Conservation (phyloP, 92 coral and sea anemone species). For the Heliopora coerulea region DNA sequence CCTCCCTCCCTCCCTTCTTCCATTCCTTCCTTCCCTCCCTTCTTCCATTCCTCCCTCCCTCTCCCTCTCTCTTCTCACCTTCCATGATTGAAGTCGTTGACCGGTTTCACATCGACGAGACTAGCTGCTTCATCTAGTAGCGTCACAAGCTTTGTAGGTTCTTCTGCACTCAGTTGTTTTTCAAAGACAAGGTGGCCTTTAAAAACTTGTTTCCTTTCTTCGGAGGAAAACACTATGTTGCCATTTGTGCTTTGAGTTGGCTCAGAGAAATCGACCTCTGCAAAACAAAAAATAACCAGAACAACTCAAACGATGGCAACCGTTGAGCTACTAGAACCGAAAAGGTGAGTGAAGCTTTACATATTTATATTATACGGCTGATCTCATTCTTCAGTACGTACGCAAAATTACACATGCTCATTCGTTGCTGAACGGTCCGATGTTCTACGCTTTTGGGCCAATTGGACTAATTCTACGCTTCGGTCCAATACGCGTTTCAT, state of each 20-base stretch:
- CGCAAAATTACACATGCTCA: too few species aligned
- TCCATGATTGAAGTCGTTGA: not conserved
- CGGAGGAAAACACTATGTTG: not conserved
- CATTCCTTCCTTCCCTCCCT: too few species aligned
- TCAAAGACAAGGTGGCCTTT: not conserved
- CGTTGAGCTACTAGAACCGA: not conserved
- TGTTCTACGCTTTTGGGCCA: too few species aligned
- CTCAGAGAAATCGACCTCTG: slow-evolving; percentile 27
- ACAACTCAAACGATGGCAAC: not conserved
- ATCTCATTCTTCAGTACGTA: too few species aligned
- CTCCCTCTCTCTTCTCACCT: too few species aligned
- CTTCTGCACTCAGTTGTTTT: slow-evolving; percentile 31
- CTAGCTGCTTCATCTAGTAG: slow-evolving; percentile 36
- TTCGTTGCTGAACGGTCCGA: too few species aligned
- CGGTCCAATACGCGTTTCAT: too few species aligned
- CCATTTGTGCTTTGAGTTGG: not conserved
- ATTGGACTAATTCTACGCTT: too few species aligned
- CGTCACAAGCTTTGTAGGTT: slow-evolving; percentile 5
- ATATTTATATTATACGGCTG: too few species aligned
- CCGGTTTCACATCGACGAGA: slow-evolving; percentile 25
- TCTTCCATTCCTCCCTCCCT: too few species aligned
- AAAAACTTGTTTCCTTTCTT: not conserved
- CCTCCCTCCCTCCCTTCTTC: too few species aligned
- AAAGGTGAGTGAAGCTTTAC: too few species aligned
- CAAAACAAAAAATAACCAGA: not conserved